Conservation (phyloP, 2,888 invertebrate species). For the Morinoia aosen region DNA sequence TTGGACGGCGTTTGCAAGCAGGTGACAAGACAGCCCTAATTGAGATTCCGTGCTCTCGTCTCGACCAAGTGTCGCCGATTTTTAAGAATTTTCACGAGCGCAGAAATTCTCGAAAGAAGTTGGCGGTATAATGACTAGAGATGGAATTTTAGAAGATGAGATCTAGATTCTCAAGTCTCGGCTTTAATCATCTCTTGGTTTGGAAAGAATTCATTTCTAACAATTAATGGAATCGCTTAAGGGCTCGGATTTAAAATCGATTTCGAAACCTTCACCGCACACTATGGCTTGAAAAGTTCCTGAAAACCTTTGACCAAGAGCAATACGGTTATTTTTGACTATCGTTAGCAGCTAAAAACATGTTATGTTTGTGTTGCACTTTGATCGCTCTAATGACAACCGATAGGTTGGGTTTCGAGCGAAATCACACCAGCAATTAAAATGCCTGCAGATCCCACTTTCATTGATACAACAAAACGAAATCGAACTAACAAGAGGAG, state of each 20-base stretch:
- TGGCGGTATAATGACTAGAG: background rate
- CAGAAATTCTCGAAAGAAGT: background rate
- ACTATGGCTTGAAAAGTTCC: too few species aligned
- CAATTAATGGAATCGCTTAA: background rate
- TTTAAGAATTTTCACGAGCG: background rate
- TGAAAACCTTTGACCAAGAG: background rate
- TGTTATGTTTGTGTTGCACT: too few species aligned
- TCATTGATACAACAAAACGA: too few species aligned
- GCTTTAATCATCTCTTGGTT: background rate
- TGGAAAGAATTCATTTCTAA: background rate
- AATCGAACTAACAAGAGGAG: too few species aligned
- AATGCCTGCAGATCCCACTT: too few species aligned
- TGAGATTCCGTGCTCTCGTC: background rate
- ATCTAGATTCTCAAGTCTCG: background rate
- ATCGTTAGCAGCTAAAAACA: too few species aligned
- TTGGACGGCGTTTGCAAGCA: slow-evolving; percentile 22
- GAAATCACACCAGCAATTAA: too few species aligned
- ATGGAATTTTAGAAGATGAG: background rate
- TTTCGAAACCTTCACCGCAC: background rate
- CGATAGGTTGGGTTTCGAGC: too few species aligned
- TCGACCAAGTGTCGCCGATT: background rate
- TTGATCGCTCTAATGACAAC: too few species aligned
- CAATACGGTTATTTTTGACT: too few species aligned
- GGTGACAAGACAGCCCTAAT: slow-evolving; percentile 4
- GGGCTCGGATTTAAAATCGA: background rate